phyloP scores from a whole-genome alignment of 1,140 invertebrate species.

The Aphelinus certus region DNA sequence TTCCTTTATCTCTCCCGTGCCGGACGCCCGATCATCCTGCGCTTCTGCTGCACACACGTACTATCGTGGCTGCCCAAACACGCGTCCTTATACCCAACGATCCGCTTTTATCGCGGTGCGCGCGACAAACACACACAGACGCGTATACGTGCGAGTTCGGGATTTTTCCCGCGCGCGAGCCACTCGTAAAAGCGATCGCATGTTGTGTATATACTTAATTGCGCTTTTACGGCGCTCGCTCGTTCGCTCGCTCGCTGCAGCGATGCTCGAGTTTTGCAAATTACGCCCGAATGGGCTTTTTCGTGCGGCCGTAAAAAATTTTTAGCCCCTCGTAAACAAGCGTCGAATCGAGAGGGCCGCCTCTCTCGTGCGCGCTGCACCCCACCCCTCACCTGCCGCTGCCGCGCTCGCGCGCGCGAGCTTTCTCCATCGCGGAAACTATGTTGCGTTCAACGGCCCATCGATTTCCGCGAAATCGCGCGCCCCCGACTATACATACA shows the following conservation, averaged over 20 bases:
- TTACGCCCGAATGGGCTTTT: background rate
- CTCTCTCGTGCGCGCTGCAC: too few species aligned
- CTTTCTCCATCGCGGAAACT: background rate
- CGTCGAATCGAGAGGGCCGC: background rate
- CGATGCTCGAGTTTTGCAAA: background rate
- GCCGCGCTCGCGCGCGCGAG: background rate
- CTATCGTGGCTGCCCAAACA: too few species aligned
- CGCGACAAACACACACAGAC: too few species aligned
- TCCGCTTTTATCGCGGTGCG: too few species aligned
- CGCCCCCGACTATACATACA: too few species aligned
- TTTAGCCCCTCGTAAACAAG: conserved; percentile 15
- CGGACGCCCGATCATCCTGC: too few species aligned
- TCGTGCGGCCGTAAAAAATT: conserved; percentile 1
- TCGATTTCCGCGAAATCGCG: too few species aligned
- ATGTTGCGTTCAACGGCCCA: background rate
- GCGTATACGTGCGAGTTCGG: background rate
- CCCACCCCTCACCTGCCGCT: too few species aligned
- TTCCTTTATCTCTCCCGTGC: too few species aligned
- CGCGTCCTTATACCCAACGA: too few species aligned
- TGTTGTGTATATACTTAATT: conserved; percentile 3
- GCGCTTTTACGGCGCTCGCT: conserved; percentile 10
- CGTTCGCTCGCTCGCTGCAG: background rate
- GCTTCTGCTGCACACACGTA: too few species aligned
- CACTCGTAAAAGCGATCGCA: conserved; percentile 9
- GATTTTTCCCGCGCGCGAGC: conserved; percentile 4